Conservation (phyloP, 2,888 invertebrate species). For the Pediacus dermestoides region DNA sequence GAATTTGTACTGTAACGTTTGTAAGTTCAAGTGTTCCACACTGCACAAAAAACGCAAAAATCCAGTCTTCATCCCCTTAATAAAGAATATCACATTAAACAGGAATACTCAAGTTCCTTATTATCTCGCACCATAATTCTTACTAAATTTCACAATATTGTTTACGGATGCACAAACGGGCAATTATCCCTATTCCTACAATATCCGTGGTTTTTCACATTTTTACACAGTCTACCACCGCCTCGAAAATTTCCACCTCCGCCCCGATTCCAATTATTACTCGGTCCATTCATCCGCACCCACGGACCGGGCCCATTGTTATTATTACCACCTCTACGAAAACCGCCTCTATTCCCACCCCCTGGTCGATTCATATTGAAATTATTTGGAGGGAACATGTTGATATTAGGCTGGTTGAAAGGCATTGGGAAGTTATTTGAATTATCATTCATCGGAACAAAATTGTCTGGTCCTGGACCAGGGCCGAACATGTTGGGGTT, state of each 20-base stretch:
- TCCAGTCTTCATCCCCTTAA: conserved; percentile 1
- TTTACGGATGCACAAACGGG: conserved; percentile 71
- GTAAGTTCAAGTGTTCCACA: conserved; percentile 20
- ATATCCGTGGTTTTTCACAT: conserved; percentile 74
- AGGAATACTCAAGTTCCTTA: background rate
- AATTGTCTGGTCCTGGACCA: conserved; percentile 36
- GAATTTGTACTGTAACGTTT: conserved; percentile 12
- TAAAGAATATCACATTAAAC: conserved; percentile 21
- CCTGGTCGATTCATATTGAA: conserved; percentile 39
- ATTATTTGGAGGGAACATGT: conserved; percentile 46
- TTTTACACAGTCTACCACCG: conserved; percentile 64
- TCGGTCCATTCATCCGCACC: conserved; percentile 49
- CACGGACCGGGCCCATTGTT: conserved; percentile 53
- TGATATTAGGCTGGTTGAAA: conserved; percentile 51
- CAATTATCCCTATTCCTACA: conserved; percentile 81
- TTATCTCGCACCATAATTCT: too few relatives aligned
- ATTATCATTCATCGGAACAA: conserved; percentile 35
- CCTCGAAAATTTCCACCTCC: conserved; percentile 50
- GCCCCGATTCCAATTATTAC: conserved; percentile 51
- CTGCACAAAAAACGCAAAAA: conserved; percentile 12
- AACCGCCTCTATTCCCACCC: conserved; percentile 37
- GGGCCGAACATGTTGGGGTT: conserved; percentile 49
- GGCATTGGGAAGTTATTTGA: conserved; percentile 45
- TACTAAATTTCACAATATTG: too few relatives aligned
- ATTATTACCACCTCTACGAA: conserved; percentile 33